Evolutionary conservation across 2,797 vertebrate genomes (phyloP), one percentile per base, ranked within the genome.

Genomic region (Oceanodroma leucorhoa): DNA sequence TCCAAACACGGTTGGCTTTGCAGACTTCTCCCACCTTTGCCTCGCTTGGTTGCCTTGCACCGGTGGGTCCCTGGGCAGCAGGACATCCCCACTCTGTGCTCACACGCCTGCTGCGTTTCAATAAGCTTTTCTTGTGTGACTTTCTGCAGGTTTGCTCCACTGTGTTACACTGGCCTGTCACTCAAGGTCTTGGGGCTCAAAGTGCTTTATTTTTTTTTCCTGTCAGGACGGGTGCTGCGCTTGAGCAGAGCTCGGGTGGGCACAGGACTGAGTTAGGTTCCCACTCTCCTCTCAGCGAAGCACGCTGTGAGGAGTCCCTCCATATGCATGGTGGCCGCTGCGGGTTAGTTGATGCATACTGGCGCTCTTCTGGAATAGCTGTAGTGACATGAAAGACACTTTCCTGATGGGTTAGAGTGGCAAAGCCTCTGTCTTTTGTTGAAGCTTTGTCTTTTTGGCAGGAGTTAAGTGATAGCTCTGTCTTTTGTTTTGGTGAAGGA

Each of bases 1-100:
- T 95, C 93, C 94, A 87, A 91, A 90, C 93, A 89, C 86, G 2
- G 40, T 65, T 90, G 96, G 94, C 97, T 97, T 95, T 93, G 96
- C 95, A 36, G 88, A 89, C 58, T 90, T 82, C 85, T 93, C 83
- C 91, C 50, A 38, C 95, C 61, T 91, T 6, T 10, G 2, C 83
- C 93, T 91, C 7, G 83, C 94, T 96, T 93, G 38, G n/a, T 94
- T 95, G 88, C 91, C 80, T 90, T 82, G 83, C 92, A 58, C 51
- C 6, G 6, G 66, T 54, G 72, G 78, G 65, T 79, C 57, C 78
- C 79, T 36, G 73, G 38, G 58, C 66, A 58, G 60, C 70, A 53
- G 84, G 77, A 71, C 27, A n/a, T 69, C 48, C 81, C 71, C 10
- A 15, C 71, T 81, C 76, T 75, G 16, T 71, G 87, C 92, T 95